phyloP scores from a whole-genome alignment of 1,140 invertebrate species.

The Achatina immaculata region DNA sequence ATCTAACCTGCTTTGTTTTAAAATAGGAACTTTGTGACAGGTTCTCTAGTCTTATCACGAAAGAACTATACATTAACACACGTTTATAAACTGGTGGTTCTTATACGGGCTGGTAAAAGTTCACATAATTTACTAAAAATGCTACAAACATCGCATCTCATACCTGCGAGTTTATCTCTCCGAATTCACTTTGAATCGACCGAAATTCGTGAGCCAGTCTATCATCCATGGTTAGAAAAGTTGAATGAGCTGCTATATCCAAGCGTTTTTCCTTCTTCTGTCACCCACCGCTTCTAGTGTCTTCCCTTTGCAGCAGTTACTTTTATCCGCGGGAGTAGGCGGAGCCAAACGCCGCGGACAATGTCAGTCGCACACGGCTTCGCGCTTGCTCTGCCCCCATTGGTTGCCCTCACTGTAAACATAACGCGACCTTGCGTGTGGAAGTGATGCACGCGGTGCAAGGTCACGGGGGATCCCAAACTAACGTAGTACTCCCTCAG shows the following conservation, averaged over 20 bases:
- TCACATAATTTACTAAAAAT: no score
- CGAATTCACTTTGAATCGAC: neutral
- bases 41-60: no score
- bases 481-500: conserved; percentile 1
- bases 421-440: conserved; percentile 20
- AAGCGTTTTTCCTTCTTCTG: neutral
- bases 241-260: neutral
- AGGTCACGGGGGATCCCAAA: conserved; percentile 16
- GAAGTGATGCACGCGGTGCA: conserved; percentile 31
- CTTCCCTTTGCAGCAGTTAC: neutral
- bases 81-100: no score
- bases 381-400: neutral
- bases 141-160: no score
- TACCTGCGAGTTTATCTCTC: neutral
- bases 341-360: neutral
- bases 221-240: neutral
- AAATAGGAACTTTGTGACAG: no score
- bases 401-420: conserved; percentile 8
- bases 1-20: no score
- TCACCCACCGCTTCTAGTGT: conserved; percentile 22
- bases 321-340: conserved; percentile 13
- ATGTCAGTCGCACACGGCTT: neutral
- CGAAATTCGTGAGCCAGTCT: neutral
- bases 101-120: no score
- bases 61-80: no score